Percentiles rank a stretch among this genome's conserved stretches.
Conservation (phyloP, 2,797 vertebrate species). For the Trachops cirrhosus region DNA sequence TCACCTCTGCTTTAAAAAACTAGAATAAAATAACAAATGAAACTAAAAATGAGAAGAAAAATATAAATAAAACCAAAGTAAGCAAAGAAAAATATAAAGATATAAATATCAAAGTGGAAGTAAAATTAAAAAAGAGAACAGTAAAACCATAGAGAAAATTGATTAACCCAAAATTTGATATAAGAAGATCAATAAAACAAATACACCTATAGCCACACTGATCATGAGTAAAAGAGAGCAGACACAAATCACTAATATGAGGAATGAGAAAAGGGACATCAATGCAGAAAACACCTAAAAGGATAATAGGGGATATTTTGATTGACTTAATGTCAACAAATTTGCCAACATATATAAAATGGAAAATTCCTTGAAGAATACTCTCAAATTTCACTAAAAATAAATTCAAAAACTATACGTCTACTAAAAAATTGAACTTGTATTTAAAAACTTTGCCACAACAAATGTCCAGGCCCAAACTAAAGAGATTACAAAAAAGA, state of each 20-base stretch:
- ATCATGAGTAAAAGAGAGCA: background rate
- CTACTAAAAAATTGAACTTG: background rate
- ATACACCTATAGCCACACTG: background rate
- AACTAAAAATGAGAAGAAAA: background rate
- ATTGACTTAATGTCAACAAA: background rate
- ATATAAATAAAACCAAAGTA: background rate
- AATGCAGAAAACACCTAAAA: background rate
- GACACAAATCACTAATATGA: background rate
- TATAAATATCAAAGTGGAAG: background rate
- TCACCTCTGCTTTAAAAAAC: background rate
- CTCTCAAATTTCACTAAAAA: background rate
- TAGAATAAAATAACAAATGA: background rate
- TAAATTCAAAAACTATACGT: background rate
- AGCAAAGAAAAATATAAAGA: background rate
- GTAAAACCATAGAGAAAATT: background rate
- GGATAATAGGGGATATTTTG: background rate
- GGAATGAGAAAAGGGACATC: background rate
- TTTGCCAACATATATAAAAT: background rate
- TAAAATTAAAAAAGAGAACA: background rate
- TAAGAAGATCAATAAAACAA: background rate
- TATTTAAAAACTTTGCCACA: background rate
- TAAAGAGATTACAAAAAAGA: background rate
- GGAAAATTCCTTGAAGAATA: background rate
- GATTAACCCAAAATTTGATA: background rate
- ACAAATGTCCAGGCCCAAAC: background rate